These are phyloP conservation scores for Achatina immaculata DNA, from an alignment of 1,140 invertebrate genomes.

Conservation along the genomic window DNA sequence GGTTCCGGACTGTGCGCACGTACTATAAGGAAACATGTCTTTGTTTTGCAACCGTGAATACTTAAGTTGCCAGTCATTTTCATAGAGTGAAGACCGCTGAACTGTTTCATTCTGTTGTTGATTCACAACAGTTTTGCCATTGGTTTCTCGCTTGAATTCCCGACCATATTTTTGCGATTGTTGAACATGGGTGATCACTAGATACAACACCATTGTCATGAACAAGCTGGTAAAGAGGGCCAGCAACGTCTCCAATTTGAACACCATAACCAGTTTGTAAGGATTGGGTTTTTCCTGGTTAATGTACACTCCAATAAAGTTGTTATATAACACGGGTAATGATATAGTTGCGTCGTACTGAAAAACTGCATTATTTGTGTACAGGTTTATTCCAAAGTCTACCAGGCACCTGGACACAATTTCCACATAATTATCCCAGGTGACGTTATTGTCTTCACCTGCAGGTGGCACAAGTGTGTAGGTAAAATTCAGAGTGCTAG, in stretches of 20 bases:
- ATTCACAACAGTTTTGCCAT: neutral
- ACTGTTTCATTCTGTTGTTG: neutral
- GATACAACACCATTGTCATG: neutral
- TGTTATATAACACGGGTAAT: neutral
- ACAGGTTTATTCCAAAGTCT: conserved; percentile 4
- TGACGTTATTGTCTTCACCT: neutral
- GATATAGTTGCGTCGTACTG: neutral
- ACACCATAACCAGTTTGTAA: neutral
- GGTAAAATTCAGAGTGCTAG: neutral
- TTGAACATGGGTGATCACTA: neutral
- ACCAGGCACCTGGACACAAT: neutral
- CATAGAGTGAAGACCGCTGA: neutral
- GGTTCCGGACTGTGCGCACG: neutral
- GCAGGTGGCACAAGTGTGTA: neutral
- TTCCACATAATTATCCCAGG: neutral
- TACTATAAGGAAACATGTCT: neutral
- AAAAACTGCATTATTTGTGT: neutral
- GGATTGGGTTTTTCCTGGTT: neutral
- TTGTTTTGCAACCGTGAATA: neutral
- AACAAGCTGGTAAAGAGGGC: neutral
- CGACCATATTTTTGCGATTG: neutral
- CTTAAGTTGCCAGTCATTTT: neutral
- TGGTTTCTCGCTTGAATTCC: neutral
- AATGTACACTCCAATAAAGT: neutral
- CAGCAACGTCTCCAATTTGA: neutral